Base-by-base conservation (phyloP, 2,797 vertebrate species). In the Falco concolor region DNA sequence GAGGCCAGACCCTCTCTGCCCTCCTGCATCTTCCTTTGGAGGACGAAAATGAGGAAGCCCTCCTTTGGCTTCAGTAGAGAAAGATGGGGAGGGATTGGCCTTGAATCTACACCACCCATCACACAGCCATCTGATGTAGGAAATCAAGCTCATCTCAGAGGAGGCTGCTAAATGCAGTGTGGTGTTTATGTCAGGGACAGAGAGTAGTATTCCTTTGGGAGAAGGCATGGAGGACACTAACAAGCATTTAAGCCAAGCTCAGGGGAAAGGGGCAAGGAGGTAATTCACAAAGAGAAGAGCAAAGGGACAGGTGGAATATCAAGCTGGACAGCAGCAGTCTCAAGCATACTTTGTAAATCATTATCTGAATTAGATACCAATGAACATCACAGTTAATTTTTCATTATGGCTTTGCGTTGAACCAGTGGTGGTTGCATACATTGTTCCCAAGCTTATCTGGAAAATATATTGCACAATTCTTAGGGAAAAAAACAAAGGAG, bases 391-490 rank as follows among this genome's bases (percentile, higher is more conserved):
- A 50, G 23, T 47, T 69, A 2, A 34, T 73, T 74, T 87, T 67
- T 79, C 0, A 0, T 53, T 64, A 74, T 14, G 38, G 32, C 53
- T 17, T 84, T 57, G 3, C 76, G 42, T 50, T 82, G 73, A 80
- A 80, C 20, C 21, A 85, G 52, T 18, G 23, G 20, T 64, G 47
- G 63, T 65, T 88, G 89, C 47, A 59, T 54, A 85, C 32, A 52
- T 22, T 89, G 57, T 60, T 90, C 49, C 68, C 42, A 87, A 87
- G 45, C 56, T 38, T 74, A 86, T 52, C 59, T 95, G 92, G 84
- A 95, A 95, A 97, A 96, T 53, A 60, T 44, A 84, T 24, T 88
- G 91, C 53, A 87, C 22, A 75, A 89, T 91, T 91, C 84, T 87
- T 50, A 52, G 63, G 52, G 1, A 9, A 67, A 89, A 12, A 22